A percentile compares a stretch with the other conserved stretches of the same genome.
Conservation (phyloP, 2,797 vertebrate genomes). For the Parauchenoglanis punctatus region DNA sequence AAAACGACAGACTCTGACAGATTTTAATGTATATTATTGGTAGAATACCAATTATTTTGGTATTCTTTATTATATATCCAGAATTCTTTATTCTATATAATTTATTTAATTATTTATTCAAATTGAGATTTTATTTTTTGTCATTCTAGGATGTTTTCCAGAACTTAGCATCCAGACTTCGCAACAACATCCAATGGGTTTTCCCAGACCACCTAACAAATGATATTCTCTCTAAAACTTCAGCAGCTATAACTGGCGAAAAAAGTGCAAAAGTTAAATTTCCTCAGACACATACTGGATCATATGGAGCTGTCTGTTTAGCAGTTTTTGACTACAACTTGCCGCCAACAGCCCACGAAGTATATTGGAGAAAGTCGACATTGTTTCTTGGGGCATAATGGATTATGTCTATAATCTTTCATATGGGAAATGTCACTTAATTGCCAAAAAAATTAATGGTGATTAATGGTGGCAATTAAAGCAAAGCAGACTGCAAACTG, state of each 20-base stretch:
- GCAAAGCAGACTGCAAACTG: conserved; percentile 12
- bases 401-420: neutral
- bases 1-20: no score
- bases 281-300: neutral
- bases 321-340: neutral
- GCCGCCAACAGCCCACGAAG: neutral
- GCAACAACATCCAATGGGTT: neutral
- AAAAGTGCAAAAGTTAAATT: neutral
- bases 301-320: neutral
- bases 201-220: neutral
- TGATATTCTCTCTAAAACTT: neutral
- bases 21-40: neutral
- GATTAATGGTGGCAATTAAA: conserved; percentile 9
- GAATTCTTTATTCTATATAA: no score
- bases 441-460: neutral
- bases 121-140: neutral
- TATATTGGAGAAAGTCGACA: neutral
- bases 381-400: neutral
- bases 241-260: neutral
- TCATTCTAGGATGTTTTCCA: neutral
- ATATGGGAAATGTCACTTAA: neutral
- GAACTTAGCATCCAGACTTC: neutral
- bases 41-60: neutral
- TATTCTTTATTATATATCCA: no score
- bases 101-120: no score